Percentiles rank a stretch among this genome's conserved stretches.
Conservation (phyloP, 1,140 invertebrate species). For the Monochamus saltuarius region DNA sequence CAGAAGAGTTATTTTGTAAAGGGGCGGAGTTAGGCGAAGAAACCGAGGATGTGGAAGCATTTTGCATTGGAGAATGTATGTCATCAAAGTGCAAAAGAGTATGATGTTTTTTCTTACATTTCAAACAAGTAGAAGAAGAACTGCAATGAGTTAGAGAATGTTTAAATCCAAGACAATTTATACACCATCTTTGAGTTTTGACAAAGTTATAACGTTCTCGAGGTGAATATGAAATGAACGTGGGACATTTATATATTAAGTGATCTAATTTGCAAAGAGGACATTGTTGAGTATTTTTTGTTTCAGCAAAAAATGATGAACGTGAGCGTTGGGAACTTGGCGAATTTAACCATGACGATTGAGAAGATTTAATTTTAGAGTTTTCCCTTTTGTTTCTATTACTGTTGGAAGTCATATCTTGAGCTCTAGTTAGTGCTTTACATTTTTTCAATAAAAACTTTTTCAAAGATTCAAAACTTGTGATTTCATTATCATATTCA, state of each 20-base stretch:
- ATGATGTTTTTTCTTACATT: conserved; percentile 13
- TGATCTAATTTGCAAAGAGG: no score
- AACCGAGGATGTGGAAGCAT: no score
- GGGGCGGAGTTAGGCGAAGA: background rate
- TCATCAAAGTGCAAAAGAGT: conserved; percentile 6
- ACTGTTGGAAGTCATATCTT: no score
- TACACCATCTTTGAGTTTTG: conserved; percentile 13
- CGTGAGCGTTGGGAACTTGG: background rate
- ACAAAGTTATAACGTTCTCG: background rate
- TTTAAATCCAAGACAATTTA: conserved; percentile 12
- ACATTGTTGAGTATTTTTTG: no score
- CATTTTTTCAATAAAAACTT: no score
- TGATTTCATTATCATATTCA: background rate
- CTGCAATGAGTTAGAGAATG: conserved; percentile 4
- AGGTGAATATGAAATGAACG: no score
- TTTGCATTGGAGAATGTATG: background rate
- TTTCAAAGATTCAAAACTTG: background rate
- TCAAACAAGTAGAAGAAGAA: background rate
- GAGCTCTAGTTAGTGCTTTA: no score
- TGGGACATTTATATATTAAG: no score
- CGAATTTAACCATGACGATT: background rate
- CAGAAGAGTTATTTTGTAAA: background rate
- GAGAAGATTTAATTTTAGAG: background rate
- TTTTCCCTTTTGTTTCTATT: background rate
- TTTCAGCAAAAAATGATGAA: no score